These are phyloP conservation scores for Leptura quadrifasciata DNA, from an alignment of 2,888 invertebrate species.

Conservation along the genomic window DNA sequence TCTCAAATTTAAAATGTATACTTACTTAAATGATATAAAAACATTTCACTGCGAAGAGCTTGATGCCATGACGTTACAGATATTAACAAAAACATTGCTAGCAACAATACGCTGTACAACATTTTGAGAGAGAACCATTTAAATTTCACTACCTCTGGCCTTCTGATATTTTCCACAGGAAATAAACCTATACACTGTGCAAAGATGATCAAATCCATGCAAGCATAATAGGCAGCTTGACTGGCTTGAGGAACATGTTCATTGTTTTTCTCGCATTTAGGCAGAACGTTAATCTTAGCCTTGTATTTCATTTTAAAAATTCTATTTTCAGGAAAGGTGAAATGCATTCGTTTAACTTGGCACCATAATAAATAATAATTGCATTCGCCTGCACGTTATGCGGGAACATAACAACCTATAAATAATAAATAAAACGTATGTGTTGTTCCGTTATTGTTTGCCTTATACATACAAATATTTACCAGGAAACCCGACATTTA, in stretches of 20 bases:
- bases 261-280: neutral
- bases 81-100: constrained; percentile 32
- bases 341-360: neutral
- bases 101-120: constrained; percentile 43
- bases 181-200: constrained; percentile 52
- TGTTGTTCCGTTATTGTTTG: neutral
- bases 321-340: neutral
- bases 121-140: constrained; percentile 51
- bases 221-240: constrained; percentile 44
- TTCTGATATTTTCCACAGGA: constrained; percentile 48
- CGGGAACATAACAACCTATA: neutral
- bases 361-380: neutral
- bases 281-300: constrained; percentile 13
- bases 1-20: neutral
- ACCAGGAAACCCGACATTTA: neutral
- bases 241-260: constrained; percentile 10
- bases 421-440: neutral
- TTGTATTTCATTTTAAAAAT: constrained; percentile 9
- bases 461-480: neutral
- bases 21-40: constrained; percentile 41
- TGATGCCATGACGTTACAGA: neutral
- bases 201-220: constrained; percentile 44
- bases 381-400: neutral
- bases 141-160: constrained; percentile 42
- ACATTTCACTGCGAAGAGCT: neutral